Percentiles rank a stretch among this genome's conserved stretches.
Evolutionary conservation across 1,140 invertebrate species (phyloP).

Genomic region (Sitodiplosis mosellana): DNA sequence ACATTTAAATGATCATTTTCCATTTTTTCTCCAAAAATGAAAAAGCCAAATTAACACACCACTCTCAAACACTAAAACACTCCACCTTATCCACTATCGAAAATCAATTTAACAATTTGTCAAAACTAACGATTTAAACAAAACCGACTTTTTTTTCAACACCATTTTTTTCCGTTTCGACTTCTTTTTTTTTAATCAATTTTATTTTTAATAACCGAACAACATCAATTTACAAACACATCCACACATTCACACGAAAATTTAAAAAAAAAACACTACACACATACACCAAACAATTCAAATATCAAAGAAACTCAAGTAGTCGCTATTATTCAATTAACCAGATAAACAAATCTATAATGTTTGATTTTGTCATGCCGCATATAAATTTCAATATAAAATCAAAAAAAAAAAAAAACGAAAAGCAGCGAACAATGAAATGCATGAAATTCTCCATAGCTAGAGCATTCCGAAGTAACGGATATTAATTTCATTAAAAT

Average conservation of each 20-base stretch:
- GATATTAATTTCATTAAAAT: background rate
- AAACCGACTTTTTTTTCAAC: no score
- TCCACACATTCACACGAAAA: background rate
- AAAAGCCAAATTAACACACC: constrained; percentile 1
- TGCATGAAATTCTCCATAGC: background rate
- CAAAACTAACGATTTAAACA: no score
- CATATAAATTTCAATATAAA: background rate
- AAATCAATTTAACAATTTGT: no score
- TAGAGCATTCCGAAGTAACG: background rate
- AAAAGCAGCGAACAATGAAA: background rate
- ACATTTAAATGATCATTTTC: background rate
- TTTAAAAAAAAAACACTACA: background rate
- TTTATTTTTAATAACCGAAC: background rate
- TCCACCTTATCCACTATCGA: no score
- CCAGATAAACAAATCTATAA: background rate
- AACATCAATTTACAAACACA: background rate
- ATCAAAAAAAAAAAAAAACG: background rate
- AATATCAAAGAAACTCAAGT: no score
- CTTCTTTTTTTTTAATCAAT: no score
- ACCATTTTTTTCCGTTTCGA: no score
- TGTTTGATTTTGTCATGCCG: constrained; percentile 2
- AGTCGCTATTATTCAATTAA: no score
- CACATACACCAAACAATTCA: background rate
- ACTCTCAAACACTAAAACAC: background rate
- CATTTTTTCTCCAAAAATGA: constrained; percentile 3